Conservation (phyloP, 1,140 invertebrate species). For the Magallana angulata region DNA sequence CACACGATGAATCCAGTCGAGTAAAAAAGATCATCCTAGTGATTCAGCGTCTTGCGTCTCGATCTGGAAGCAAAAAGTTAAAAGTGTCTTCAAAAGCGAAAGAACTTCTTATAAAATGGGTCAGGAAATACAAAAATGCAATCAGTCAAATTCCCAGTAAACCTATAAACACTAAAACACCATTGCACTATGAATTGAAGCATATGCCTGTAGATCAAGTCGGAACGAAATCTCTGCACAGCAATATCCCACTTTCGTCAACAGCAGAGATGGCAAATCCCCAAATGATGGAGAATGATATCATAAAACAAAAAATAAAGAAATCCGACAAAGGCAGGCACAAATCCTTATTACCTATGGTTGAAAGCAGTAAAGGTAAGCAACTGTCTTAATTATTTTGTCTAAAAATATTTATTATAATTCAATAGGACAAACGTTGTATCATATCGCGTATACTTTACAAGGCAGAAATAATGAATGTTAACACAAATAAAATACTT, state of each 20-base stretch:
- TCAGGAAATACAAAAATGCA: slow-evolving; percentile 17
- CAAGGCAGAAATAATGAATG: too few species aligned
- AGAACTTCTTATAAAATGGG: neutral
- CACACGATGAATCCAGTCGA: neutral
- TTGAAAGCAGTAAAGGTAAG: slow-evolving; percentile 13
- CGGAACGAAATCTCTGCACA: slow-evolving; percentile 10
- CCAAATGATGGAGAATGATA: slow-evolving; percentile 22
- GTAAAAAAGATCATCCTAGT: slow-evolving; percentile 2
- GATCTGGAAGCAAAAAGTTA: neutral
- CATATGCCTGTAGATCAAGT: neutral
- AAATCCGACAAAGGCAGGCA: neutral
- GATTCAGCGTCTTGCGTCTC: neutral
- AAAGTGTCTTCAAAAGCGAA: neutral
- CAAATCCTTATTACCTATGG: neutral
- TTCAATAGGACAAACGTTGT: neutral
- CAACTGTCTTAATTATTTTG: neutral
- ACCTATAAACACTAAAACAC: neutral
- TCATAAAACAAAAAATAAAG: slow-evolving; percentile 9
- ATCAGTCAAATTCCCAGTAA: neutral
- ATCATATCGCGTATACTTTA: too few species aligned
- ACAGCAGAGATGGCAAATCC: slow-evolving; percentile 11
- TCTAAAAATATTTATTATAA: neutral
- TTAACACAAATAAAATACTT: neutral
- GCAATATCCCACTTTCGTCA: neutral
- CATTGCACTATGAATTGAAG: neutral